Conservation (phyloP, 2,888 invertebrate genomes). For the Nomada ferruginata region DNA sequence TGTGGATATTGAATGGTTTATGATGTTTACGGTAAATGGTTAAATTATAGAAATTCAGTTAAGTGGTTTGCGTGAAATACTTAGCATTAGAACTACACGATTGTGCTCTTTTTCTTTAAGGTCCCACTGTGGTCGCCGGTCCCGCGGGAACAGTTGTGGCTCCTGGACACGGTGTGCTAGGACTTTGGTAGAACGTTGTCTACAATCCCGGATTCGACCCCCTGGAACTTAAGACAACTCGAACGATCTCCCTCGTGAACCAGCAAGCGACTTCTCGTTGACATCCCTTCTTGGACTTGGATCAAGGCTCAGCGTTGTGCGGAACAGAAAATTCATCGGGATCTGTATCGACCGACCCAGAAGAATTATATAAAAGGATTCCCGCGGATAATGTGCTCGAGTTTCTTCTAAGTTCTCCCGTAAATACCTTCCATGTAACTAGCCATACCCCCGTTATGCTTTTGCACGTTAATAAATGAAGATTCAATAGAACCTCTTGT, state of each 20-base stretch:
- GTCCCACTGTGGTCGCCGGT: slow-evolving; percentile 69
- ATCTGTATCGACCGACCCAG: neutral
- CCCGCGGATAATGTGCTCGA: slow-evolving; percentile 29
- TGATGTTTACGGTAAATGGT: neutral
- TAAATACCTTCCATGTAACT: slow-evolving; percentile 30
- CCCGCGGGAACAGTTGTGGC: slow-evolving; percentile 71
- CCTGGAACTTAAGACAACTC: slow-evolving; percentile 27
- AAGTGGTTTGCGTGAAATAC: too few species aligned
- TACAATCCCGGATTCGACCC: neutral
- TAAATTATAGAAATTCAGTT: too few species aligned
- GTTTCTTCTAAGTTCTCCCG: slow-evolving; percentile 23
- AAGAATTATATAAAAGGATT: neutral
- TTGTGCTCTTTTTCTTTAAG: slow-evolving; percentile 45
- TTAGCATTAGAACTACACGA: neutral
- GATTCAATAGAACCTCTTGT: slow-evolving; percentile 20
- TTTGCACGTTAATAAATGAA: slow-evolving; percentile 61
- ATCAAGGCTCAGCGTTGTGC: slow-evolving; percentile 23
- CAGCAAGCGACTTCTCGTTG: slow-evolving; percentile 23
- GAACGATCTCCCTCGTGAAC: slow-evolving; percentile 50
- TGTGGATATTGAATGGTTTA: neutral
- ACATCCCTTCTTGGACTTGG: slow-evolving; percentile 21
- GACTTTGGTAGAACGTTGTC: slow-evolving; percentile 41
- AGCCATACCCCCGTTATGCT: slow-evolving; percentile 23
- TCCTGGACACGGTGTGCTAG: slow-evolving; percentile 51
- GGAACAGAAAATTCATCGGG: neutral